Conservation (phyloP, 2,888 invertebrate genomes). For the Pyrrhia umbra region DNA sequence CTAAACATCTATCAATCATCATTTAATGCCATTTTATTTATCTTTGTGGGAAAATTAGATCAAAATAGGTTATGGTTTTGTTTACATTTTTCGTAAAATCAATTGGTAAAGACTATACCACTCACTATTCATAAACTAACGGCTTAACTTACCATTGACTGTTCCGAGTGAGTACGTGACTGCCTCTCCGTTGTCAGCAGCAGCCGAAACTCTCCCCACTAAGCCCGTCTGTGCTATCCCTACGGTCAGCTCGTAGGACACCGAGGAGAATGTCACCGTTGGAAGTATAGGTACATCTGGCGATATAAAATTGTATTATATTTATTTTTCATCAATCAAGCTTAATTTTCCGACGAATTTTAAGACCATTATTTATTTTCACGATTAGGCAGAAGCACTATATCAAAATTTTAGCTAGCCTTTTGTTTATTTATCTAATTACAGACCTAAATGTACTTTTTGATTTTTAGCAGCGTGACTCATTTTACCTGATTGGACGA, state of each 20-base stretch:
- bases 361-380: no score
- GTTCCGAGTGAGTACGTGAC: constrained; percentile 74
- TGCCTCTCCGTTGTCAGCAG: constrained; percentile 77
- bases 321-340: not conserved
- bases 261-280: constrained; percentile 73
- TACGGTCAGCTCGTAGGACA: constrained; percentile 74
- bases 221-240: constrained; percentile 73
- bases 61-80: no score
- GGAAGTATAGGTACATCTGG: constrained; percentile 68
- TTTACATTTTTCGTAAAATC: no score
- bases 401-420: no score
- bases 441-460: not conserved
- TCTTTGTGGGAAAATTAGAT: no score
- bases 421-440: not conserved
- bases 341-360: no score
- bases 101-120: no score
- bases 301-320: constrained; percentile 7
- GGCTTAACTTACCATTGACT: constrained; percentile 72
- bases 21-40: no score
- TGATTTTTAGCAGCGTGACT: not conserved
- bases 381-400: no score
- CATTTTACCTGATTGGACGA: constrained; percentile 53
- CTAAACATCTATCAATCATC: no score
- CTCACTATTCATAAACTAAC: not conserved
- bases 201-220: constrained; percentile 76